Base-by-base conservation (phyloP, 1,140 invertebrate genomes). In the Micrasema longulum region DNA sequence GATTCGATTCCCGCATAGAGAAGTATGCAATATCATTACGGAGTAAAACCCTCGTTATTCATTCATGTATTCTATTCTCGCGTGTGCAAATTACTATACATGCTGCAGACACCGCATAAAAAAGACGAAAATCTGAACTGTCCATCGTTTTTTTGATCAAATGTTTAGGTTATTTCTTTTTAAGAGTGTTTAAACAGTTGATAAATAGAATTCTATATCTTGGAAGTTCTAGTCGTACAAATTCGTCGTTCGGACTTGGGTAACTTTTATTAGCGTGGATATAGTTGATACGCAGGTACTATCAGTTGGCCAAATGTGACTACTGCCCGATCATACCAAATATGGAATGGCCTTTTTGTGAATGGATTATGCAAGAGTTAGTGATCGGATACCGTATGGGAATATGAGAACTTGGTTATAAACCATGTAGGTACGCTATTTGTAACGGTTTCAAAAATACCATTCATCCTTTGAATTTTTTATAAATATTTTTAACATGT, bases 331-430 rank as follows among this genome's bases (percentile, higher is more conserved):
- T 11, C 55, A 41, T 7, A 43, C 55, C 55, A 41, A 60, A 60
- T 38, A 60, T 43, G 55, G 55, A 14, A 23, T 35, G 55, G 36
- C 55, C 55, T 60, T 41, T 60, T 38, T 16, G 35, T 60, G 55
- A 60, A 60, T 60, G 55, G 36, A 60, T 60, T 43, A 60, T 60
- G 55, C 55, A 60, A 60, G 18, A 14, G 12, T 38, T 38, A 14
- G 35, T n/a, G n/a, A 11, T 41, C 10, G 35, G 20, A 38, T 41
- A 23, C 16, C 2, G 20, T 43, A 18, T 60, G 55, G 55, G 35
- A 10, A 38, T 60, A 60, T 20, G 36, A 60, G 20, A 60, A 22
- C 48, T 52, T 22, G 7, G 14, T 23, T 52, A 16, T 47, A 11
- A 22, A 23, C 18, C 6, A 23, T 52, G n/a, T 52, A n/a, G n/a